Percentiles rank a stretch among this genome's conserved stretches.
Conservation (phyloP, 2,888 invertebrate species). For the Ellobium chinense region DNA sequence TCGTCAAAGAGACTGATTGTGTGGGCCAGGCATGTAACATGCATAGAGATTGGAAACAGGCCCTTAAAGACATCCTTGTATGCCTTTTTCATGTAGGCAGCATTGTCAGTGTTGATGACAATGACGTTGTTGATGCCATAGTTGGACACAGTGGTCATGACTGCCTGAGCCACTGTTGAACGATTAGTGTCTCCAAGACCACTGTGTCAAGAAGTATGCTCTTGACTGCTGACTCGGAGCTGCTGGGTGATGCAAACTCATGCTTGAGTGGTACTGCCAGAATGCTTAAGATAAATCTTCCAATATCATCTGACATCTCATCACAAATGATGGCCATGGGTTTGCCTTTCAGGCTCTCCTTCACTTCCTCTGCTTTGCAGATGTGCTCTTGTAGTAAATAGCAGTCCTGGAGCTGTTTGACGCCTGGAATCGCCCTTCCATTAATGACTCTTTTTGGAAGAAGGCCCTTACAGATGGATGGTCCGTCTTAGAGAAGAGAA, state of each 20-base stretch:
- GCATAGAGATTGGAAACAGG: conserved; percentile 2
- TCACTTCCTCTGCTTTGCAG: background rate
- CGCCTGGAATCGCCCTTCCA: background rate
- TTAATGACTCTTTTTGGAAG: background rate
- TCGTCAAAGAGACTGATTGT: background rate
- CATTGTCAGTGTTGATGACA: conserved; percentile 17
- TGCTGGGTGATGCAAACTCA: too few relatives aligned
- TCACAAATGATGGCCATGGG: background rate
- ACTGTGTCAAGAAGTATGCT: background rate
- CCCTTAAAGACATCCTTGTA: background rate
- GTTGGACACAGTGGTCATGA: background rate
- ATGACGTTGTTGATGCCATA: conserved; percentile 10
- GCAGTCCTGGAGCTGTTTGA: background rate
- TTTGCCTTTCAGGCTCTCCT: background rate
- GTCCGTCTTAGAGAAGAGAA: background rate
- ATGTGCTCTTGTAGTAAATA: background rate
- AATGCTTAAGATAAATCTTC: too few relatives aligned
- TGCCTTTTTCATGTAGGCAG: conserved; percentile 15
- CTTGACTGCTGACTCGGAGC: too few relatives aligned
- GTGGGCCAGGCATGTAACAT: conserved; percentile 8
- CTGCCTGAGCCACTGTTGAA: conserved; percentile 1
- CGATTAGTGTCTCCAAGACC: conserved; percentile 3
- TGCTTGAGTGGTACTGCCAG: too few relatives aligned
- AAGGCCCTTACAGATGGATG: background rate
- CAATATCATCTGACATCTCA: background rate